Evolutionary conservation across 2,888 invertebrate species (phyloP).

Genomic region (Esperia sulphurella): DNA sequence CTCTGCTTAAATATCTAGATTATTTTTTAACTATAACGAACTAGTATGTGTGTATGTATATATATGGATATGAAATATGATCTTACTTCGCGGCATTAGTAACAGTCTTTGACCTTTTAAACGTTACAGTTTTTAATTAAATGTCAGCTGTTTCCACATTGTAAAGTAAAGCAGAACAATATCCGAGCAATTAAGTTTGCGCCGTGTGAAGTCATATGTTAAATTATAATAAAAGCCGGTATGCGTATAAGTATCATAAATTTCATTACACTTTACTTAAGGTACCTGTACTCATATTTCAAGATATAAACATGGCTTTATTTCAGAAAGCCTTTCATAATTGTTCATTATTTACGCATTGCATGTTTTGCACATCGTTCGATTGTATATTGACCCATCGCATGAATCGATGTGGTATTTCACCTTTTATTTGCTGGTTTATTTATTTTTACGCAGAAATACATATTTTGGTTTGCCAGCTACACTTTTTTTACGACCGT

Average conservation of each 20-base stretch:
- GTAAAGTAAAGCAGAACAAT: neutral
- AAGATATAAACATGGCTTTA: neutral
- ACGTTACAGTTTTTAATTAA: no score
- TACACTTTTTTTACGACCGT: slow-evolving; percentile 30
- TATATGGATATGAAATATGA: no score
- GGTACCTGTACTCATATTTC: no score
- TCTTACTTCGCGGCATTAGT: no score
- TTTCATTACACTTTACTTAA: no score
- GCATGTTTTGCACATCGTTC: slow-evolving; percentile 20
- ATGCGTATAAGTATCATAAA: no score
- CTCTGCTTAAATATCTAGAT: no score
- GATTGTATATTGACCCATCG: slow-evolving; percentile 37
- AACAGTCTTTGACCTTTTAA: no score
- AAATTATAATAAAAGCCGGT: no score
- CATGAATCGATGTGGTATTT: slow-evolving; percentile 43
- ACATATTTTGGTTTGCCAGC: slow-evolving; percentile 33
- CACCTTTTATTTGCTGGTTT: slow-evolving; percentile 33
- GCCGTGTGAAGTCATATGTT: neutral
- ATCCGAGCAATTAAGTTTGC: neutral
- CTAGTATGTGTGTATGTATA: no score
- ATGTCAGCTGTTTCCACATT: neutral
- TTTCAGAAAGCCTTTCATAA: neutral
- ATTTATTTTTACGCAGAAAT: slow-evolving; percentile 25
- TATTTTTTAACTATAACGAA: no score
- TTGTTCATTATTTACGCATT: slow-evolving; percentile 40